These are phyloP conservation scores for Dimorphilus gyrociliatus DNA, from an alignment of 2,888 invertebrate genomes.

Conservation along the genomic window DNA sequence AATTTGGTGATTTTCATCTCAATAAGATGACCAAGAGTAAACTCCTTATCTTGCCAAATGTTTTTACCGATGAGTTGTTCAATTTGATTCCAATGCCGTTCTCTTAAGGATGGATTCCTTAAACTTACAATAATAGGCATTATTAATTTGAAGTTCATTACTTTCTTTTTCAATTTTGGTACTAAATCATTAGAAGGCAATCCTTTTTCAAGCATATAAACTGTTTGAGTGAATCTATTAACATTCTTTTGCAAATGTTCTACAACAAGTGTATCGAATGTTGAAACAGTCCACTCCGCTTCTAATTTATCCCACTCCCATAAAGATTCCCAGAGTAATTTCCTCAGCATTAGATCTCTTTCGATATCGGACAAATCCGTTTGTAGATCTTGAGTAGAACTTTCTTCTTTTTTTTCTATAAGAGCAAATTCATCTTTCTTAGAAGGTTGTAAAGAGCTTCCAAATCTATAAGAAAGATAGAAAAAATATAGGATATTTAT, in stretches of 20 bases:
- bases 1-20: conserved; percentile 37
- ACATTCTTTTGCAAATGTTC: conserved; percentile 35
- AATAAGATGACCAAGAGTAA: conserved; percentile 33
- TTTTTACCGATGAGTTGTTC: conserved; percentile 29
- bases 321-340: conserved; percentile 33
- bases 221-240: conserved; percentile 36
- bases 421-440: conserved; percentile 19
- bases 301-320: conserved; percentile 32
- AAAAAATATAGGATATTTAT: too few species aligned
- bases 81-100: conserved; percentile 34
- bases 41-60: conserved; percentile 28
- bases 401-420: conserved; percentile 19
- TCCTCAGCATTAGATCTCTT: conserved; percentile 30
- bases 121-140: conserved; percentile 37
- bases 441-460: conserved; percentile 25
- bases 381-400: conserved; percentile 27
- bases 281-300: conserved; percentile 29
- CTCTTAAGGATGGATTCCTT: conserved; percentile 30
- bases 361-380: conserved; percentile 34
- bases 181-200: conserved; percentile 35
- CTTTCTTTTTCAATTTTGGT: conserved; percentile 30
- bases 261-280: conserved; percentile 31
- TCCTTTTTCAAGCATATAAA: conserved; percentile 38
- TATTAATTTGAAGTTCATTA: conserved; percentile 33
- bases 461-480: too few species aligned